Conservation (phyloP, 2,888 invertebrate genomes). For the Meiosimyza decipiens region DNA sequence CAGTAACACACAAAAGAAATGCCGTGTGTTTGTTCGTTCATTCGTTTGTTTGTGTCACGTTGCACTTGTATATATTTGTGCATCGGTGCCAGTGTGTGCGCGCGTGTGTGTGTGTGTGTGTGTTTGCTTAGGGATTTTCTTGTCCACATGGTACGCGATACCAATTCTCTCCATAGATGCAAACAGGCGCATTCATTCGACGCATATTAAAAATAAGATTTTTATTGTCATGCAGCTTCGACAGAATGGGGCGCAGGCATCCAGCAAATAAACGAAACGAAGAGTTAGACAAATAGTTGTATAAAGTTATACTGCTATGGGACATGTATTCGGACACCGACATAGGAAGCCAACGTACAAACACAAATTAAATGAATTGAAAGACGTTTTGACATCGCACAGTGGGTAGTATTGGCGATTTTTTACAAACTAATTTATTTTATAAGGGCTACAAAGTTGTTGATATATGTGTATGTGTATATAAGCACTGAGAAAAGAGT, state of each 20-base stretch:
- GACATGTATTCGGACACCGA: not conserved
- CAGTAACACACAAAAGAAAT: conserved; percentile 14
- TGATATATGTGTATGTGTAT: too few relatives aligned
- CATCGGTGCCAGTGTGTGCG: conserved; percentile 8
- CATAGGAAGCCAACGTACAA: not conserved
- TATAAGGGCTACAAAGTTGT: too few relatives aligned
- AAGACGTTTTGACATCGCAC: conserved; percentile 9
- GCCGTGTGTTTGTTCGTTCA: not conserved
- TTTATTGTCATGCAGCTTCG: conserved; percentile 19
- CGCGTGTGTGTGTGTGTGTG: conserved; percentile 26
- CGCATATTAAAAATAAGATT: conserved; percentile 34
- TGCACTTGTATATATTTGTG: conserved; percentile 16
- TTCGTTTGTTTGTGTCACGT: conserved; percentile 4
- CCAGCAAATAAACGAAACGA: conserved; percentile 9
- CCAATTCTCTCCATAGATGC: conserved; percentile 8
- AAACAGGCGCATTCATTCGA: conserved; percentile 26
- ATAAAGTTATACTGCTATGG: not conserved
- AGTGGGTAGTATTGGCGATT: not conserved
- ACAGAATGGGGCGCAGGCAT: not conserved
- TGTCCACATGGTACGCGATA: not conserved
- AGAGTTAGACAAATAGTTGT: conserved; percentile 13
- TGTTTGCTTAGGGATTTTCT: conserved; percentile 11
- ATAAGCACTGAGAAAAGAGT: too few relatives aligned
- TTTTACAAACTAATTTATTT: not conserved
- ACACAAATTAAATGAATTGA: not conserved